These are phyloP conservation scores for Drosophila persimilis DNA, from an alignment of 1,140 invertebrate genomes.

Conservation along the genomic window DNA sequence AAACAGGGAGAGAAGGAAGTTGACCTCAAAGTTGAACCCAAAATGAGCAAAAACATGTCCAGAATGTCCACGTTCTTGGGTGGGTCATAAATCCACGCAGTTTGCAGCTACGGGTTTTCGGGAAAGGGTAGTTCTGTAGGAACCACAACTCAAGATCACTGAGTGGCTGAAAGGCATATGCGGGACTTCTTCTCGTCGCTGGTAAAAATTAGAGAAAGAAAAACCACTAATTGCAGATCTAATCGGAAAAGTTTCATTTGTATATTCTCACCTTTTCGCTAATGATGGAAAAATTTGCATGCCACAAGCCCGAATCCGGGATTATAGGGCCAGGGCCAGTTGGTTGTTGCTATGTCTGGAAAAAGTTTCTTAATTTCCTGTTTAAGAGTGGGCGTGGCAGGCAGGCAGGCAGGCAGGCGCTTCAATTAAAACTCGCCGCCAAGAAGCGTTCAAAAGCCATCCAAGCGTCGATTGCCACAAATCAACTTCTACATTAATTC, in stretches of 20 bases:
- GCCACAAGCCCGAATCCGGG: conserved; percentile 10
- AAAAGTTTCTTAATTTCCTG: conserved; percentile 75
- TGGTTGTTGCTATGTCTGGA: not conserved
- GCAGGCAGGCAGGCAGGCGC: not conserved
- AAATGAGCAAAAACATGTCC: too few species aligned
- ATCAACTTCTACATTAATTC: conserved; percentile 78
- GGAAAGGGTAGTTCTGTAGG: too few species aligned
- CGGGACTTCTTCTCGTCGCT: too few species aligned
- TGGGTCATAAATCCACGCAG: too few species aligned
- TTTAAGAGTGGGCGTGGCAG: conserved; percentile 20
- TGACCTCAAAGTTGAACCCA: too few species aligned
- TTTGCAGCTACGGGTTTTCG: too few species aligned
- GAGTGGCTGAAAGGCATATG: too few species aligned
- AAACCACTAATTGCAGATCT: not conserved
- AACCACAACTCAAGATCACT: too few species aligned
- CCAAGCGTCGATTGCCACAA: conserved; percentile 74
- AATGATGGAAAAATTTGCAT: conserved; percentile 7
- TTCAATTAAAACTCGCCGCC: conserved; percentile 69
- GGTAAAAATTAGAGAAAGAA: not conserved
- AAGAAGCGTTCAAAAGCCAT: conserved; percentile 53
- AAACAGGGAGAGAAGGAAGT: not conserved
- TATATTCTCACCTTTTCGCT: not conserved
- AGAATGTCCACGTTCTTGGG: too few species aligned
- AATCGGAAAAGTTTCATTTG: too few species aligned
- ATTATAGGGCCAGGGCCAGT: conserved; percentile 23